Conservation (phyloP, 2,113 vertebrate species). For the Catagonus wagneri region DNA sequence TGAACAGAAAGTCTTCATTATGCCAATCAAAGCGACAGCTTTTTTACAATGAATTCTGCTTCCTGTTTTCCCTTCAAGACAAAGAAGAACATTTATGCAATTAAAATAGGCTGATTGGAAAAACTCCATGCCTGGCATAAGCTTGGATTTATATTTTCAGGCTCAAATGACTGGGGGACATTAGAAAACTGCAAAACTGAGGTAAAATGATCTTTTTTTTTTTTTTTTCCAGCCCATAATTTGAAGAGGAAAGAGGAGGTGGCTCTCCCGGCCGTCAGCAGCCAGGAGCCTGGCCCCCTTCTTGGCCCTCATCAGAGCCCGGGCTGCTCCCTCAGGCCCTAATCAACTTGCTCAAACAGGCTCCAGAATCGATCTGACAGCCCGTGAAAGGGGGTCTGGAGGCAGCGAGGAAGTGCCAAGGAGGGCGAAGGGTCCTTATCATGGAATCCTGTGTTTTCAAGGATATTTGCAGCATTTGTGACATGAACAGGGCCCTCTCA, state of each 20-base stretch:
- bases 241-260: conserved; percentile 78
- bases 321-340: conserved; percentile 80
- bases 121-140: conserved; percentile 4
- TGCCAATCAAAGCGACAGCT: background rate
- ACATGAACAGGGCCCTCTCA: background rate
- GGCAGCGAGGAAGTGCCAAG: conserved; percentile 45
- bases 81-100: conserved; percentile 57
- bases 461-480: background rate
- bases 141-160: conserved; percentile 33
- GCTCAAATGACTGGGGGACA: conserved; percentile 46
- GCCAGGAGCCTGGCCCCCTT: conserved; percentile 77
- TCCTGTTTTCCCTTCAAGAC: conserved; percentile 60
- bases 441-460: conserved; percentile 61
- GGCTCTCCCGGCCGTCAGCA: conserved; percentile 73
- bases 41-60: conserved; percentile 57
- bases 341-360: conserved; percentile 82
- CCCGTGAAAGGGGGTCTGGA: conserved; percentile 71
- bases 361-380: conserved; percentile 83
- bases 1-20: conserved; percentile 58
- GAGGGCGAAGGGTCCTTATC: conserved; percentile 45
- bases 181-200: conserved; percentile 77
- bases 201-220: conserved; percentile 66
- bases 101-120: conserved; percentile 19
- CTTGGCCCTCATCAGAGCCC: conserved; percentile 75
- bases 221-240: background rate